Conservation (phyloP, 2,113 vertebrate genomes). For the Atractosteus spatula region DNA sequence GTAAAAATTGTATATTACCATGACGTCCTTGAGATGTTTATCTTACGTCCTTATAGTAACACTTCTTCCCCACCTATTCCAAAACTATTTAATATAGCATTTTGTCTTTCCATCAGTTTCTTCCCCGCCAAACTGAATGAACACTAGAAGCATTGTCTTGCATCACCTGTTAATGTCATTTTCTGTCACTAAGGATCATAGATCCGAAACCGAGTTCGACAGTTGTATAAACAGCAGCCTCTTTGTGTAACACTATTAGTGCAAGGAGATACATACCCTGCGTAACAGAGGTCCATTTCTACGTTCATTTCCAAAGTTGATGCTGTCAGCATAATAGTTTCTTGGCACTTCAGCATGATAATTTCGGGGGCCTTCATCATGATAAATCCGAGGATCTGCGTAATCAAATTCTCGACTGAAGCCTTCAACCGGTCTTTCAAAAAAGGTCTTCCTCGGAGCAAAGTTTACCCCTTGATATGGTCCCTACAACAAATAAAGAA, state of each 20-base stretch:
- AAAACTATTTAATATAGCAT: no score
- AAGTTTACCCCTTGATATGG: slow-evolving; percentile 46
- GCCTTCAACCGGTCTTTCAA: slow-evolving; percentile 8
- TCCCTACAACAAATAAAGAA: slow-evolving; percentile 37
- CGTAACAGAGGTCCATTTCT: slow-evolving; percentile 32
- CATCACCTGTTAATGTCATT: no score
- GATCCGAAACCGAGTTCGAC: no score
- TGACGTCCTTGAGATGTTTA: no score
- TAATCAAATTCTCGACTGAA: slow-evolving; percentile 32
- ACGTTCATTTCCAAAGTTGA: slow-evolving; percentile 25
- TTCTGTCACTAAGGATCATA: no score
- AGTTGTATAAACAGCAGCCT: no score
- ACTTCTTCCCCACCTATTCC: no score
- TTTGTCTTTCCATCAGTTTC: no score
- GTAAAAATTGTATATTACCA: no score
- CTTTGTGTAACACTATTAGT: background rate
- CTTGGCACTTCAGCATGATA: slow-evolving; percentile 26
- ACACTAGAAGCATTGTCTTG: no score
- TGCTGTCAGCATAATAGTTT: slow-evolving; percentile 33
- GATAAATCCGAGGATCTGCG: slow-evolving; percentile 27
- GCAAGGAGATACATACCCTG: slow-evolving; percentile 37
- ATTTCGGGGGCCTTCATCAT: slow-evolving; percentile 29
- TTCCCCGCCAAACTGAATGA: no score
- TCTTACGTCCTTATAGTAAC: no score
- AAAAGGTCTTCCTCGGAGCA: slow-evolving; percentile 38